These are phyloP conservation scores for Tetrax tetrax DNA, from an alignment of 2,113 vertebrate genomes.

Conservation along the genomic window DNA sequence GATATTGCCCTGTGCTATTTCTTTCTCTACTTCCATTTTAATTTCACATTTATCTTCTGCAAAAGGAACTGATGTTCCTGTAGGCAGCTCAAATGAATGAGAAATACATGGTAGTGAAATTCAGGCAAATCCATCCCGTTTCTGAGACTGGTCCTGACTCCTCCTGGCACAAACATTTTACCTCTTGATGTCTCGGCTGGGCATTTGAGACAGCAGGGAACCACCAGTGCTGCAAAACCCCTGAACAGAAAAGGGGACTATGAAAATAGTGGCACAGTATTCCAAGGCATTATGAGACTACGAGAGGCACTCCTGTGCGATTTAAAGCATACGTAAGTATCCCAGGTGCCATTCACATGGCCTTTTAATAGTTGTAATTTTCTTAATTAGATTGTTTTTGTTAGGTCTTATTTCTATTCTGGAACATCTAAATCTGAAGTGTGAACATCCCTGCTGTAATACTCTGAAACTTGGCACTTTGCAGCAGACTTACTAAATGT, in stretches of 20 bases:
- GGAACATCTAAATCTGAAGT: slow-evolving; percentile 3
- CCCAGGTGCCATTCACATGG: not conserved
- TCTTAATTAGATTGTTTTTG: slow-evolving; percentile 42
- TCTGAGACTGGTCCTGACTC: not conserved
- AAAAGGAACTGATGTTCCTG: not conserved
- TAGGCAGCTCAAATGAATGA: not conserved
- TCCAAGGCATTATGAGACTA: not conserved
- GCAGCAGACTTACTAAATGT: not conserved
- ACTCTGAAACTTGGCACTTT: slow-evolving; percentile 15
- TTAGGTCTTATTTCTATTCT: slow-evolving; percentile 20
- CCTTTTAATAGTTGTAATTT: slow-evolving; percentile 22
- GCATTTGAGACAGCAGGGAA: not conserved
- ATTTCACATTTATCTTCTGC: not conserved
- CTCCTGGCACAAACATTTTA: not conserved
- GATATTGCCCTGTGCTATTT: not conserved
- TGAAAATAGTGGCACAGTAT: accelerated
- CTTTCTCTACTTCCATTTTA: not conserved
- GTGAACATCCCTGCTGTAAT: slow-evolving; percentile 7
- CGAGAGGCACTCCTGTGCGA: not conserved
- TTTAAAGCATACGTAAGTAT: not conserved
- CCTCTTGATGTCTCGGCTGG: not conserved
- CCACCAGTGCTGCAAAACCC: not conserved
- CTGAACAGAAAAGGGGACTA: not conserved
- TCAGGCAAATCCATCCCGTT: not conserved
- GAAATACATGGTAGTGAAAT: not conserved